phyloP scores from a whole-genome alignment of 1,140 invertebrate species.

The Ips typographus region DNA sequence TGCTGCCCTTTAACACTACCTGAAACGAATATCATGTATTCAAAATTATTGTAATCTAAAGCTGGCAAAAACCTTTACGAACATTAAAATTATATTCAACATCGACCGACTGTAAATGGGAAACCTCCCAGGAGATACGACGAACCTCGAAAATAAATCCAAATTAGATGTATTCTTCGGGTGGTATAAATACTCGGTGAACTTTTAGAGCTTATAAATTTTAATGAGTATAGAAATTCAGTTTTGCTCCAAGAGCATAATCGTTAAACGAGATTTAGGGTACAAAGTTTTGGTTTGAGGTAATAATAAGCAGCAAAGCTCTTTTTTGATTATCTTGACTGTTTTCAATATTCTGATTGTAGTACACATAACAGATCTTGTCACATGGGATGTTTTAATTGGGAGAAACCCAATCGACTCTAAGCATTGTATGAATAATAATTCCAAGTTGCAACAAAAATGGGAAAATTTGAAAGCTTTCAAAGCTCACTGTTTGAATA shows the following conservation, averaged over 20 bases:
- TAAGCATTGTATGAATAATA: conserved; percentile 28
- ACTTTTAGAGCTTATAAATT: conserved; percentile 27
- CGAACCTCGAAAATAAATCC: conserved; percentile 15
- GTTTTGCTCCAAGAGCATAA: conserved; percentile 19
- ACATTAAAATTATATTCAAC: too few species aligned
- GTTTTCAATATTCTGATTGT: background rate
- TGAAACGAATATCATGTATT: too few species aligned
- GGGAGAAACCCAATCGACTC: conserved; percentile 23
- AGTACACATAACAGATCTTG: too few species aligned
- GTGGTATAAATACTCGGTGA: conserved; percentile 12
- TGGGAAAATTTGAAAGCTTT: conserved; percentile 10
- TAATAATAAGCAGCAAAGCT: conserved; percentile 15
- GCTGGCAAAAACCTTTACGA: too few species aligned
- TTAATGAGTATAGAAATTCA: conserved; percentile 30
- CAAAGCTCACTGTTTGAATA: too few species aligned
- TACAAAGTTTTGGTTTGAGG: conserved; percentile 23
- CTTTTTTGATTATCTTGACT: conserved; percentile 6
- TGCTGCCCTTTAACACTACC: too few species aligned
- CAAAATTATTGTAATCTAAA: too few species aligned
- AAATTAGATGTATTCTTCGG: conserved; percentile 18
- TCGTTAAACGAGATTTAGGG: conserved; percentile 25
- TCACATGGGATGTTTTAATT: too few species aligned
- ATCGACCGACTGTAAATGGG: background rate
- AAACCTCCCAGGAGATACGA: background rate
- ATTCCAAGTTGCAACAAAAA: conserved; percentile 23